Conservation (phyloP, 2,113 vertebrate species). For the Eulemur rufifrons region DNA sequence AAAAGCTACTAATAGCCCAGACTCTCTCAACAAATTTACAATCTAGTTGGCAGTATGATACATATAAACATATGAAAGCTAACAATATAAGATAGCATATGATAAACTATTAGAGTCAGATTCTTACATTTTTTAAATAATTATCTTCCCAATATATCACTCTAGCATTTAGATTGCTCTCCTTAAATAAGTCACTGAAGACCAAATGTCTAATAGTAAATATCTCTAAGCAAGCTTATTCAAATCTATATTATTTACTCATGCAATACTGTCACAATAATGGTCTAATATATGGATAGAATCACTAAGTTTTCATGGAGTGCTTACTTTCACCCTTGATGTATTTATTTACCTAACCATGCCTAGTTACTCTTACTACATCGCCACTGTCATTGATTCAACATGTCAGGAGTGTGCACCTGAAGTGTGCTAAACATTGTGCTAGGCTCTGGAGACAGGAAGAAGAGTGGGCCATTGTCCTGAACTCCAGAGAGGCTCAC, state of each 20-base stretch:
- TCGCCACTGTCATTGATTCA: not conserved
- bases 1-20: not conserved
- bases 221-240: not conserved
- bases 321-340: not conserved
- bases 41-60: not conserved
- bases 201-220: not conserved
- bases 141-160: not conserved
- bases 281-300: not conserved
- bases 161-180: not conserved
- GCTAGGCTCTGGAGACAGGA: not conserved
- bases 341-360: not conserved
- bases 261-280: not conserved
- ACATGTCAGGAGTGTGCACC: not conserved
- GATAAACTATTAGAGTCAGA: not conserved
- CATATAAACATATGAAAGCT: not conserved
- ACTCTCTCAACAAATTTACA: not conserved
- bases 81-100: not conserved
- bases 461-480: not conserved
- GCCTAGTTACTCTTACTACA: not conserved
- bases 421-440: not conserved
- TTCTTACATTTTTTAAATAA: not conserved
- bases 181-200: not conserved
- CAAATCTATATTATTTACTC: conserved; percentile 4
- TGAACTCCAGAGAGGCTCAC: not conserved
- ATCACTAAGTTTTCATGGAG: not conserved